A percentile compares a stretch with the other conserved stretches of the same genome.
These are phyloP conservation scores for Ectemnius cavifrons DNA, from an alignment of 2,888 invertebrate genomes.

Conservation along the genomic window DNA sequence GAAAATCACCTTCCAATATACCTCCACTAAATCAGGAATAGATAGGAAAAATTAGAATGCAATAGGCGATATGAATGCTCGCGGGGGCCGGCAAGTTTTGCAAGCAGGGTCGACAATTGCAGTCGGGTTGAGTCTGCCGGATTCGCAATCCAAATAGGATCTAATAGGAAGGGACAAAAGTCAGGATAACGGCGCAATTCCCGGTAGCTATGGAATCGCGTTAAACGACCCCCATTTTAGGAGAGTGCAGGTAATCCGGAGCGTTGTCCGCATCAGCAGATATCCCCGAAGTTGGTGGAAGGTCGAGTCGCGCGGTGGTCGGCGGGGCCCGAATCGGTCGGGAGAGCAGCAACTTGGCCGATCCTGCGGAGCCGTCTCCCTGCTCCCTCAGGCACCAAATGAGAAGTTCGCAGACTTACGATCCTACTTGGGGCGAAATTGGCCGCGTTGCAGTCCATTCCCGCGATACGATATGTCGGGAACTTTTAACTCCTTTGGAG, in stretches of 20 bases:
- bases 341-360: background rate
- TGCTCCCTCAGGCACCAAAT: constrained; percentile 1
- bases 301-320: background rate
- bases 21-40: background rate
- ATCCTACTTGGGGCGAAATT: constrained; percentile 2
- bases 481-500: background rate
- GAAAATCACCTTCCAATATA: background rate
- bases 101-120: too few relatives aligned
- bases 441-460: background rate
- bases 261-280: constrained; percentile 41
- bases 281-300: constrained; percentile 21
- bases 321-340: constrained; percentile 14
- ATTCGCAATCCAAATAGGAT: constrained; percentile 19
- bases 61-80: background rate
- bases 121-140: background rate
- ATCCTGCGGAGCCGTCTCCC: background rate
- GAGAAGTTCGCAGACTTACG: constrained; percentile 2
- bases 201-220: constrained; percentile 27
- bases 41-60: background rate
- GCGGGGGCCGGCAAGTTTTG: background rate
- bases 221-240: constrained; percentile 45
- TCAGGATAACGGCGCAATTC: constrained; percentile 49
- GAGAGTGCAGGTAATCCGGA: constrained; percentile 31
- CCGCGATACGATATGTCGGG: constrained; percentile 8
- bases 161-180: constrained; percentile 39